phyloP scores from a whole-genome alignment of 2,888 invertebrate species.

The Hydraecia micacea region DNA sequence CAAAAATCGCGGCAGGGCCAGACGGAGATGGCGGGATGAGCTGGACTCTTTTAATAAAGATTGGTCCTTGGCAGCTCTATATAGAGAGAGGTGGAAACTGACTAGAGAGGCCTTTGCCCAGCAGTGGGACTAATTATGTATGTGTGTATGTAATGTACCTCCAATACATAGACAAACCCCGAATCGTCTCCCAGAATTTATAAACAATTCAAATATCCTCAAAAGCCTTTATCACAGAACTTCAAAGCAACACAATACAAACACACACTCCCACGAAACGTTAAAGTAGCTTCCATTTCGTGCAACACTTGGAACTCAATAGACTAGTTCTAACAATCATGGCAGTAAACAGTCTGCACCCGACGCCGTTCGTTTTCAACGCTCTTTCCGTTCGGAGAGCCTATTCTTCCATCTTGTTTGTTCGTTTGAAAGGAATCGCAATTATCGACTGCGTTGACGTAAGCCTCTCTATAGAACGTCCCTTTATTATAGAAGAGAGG shows the following conservation, averaged over 20 bases:
- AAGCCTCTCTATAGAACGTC: slow-evolving; percentile 48
- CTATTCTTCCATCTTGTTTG: slow-evolving; percentile 67
- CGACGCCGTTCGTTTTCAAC: slow-evolving; percentile 58
- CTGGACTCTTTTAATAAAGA: no score
- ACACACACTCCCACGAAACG: slow-evolving; percentile 25
- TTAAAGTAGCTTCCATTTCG: slow-evolving; percentile 48
- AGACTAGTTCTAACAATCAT: slow-evolving; percentile 64
- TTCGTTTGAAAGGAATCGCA: slow-evolving; percentile 69
- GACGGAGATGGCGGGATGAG: no score
- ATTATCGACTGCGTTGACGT: slow-evolving; percentile 65
- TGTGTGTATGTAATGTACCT: not conserved
- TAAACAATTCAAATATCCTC: slow-evolving; percentile 22
- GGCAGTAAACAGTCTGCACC: slow-evolving; percentile 75
- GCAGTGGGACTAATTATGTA: no score
- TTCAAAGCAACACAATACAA: slow-evolving; percentile 39
- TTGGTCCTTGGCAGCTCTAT: not conserved
- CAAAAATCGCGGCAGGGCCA: no score
- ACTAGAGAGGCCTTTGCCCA: not conserved
- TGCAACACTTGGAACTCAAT: slow-evolving; percentile 48
- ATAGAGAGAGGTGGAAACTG: not conserved
- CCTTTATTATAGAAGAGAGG: slow-evolving; percentile 47
- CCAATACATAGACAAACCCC: not conserved
- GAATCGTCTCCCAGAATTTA: not conserved
- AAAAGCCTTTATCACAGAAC: slow-evolving; percentile 17
- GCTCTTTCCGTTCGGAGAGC: slow-evolving; percentile 55